phyloP scores from a whole-genome alignment of 2,113 vertebrate genomes.

The Shinisaurus crocodilurus region DNA sequence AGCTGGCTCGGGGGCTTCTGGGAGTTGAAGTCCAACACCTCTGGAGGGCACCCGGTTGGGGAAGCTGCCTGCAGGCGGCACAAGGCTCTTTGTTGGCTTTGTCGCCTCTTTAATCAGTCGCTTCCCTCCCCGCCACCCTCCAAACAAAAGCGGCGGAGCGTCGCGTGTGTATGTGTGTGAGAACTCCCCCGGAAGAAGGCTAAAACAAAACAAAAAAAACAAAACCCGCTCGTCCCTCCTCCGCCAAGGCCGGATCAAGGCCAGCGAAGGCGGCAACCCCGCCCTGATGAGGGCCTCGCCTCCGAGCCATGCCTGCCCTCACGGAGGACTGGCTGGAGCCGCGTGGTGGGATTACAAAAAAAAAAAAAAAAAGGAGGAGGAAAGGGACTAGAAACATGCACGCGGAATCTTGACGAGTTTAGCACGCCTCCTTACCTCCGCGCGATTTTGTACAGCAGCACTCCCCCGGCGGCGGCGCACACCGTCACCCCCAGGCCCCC shows the following conservation, averaged over 20 bases:
- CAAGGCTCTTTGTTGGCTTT: too few species aligned
- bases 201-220: too few species aligned
- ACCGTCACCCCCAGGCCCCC: slow-evolving; percentile 84
- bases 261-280: neutral
- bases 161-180: too few species aligned
- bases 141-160: too few species aligned
- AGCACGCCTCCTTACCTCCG: slow-evolving; percentile 81
- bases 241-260: neutral
- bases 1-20: too few species aligned
- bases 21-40: too few species aligned
- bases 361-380: neutral
- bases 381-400: too few species aligned
- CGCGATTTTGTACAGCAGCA: slow-evolving; percentile 84
- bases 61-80: too few species aligned
- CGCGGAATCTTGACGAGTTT: rapidly evolving
- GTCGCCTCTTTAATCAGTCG: neutral
- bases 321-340: neutral
- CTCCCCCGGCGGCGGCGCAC: slow-evolving; percentile 81
- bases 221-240: neutral
- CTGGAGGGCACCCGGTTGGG: too few species aligned
- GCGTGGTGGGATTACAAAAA: neutral
- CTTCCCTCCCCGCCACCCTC: neutral
- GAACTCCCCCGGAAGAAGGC: neutral
- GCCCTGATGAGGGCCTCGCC: neutral
- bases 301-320: neutral